These are phyloP conservation scores for Panagrolaimus sp. DNA, from an alignment of 1,140 invertebrate species.

Conservation along the genomic window DNA sequence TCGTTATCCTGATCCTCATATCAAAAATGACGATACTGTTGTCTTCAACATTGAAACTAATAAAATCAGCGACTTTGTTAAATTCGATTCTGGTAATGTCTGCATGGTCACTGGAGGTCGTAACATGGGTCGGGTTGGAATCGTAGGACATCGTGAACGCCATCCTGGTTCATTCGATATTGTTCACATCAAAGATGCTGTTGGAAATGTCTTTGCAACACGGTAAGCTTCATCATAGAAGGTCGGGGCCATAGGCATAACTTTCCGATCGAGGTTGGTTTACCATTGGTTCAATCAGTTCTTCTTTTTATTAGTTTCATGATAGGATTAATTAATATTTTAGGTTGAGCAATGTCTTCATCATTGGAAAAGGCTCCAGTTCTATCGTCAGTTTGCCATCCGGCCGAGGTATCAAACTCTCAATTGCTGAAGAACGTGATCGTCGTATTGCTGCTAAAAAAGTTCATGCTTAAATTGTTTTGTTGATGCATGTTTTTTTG, in stretches of 20 bases:
- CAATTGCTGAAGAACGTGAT: constrained; percentile 96
- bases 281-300: neutral
- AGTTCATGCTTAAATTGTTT: too few species aligned
- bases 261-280: constrained; percentile 54
- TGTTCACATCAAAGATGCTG: constrained; percentile 91
- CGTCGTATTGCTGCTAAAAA: constrained; percentile 73
- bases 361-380: constrained; percentile 96
- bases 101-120: constrained; percentile 99
- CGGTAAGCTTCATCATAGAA: constrained; percentile 67
- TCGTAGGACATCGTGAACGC: constrained; percentile 88
- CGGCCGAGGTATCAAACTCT: constrained; percentile 90
- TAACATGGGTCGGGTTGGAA: constrained; percentile 98
- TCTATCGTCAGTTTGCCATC: constrained; percentile 87
- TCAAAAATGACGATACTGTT: constrained; percentile 94
- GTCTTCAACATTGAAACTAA: constrained; percentile 85
- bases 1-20: constrained; percentile 91
- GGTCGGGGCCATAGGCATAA: constrained; percentile 55
- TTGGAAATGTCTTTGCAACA: constrained; percentile 93
- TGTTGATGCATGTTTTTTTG: too few species aligned
- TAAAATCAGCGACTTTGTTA: constrained; percentile 96
- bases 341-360: constrained; percentile 94
- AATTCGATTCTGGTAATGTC: constrained; percentile 89
- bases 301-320: too few species aligned
- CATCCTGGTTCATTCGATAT: constrained; percentile 99
- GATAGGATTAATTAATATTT: constrained; percentile 45